Percentiles rank a stretch among this genome's conserved stretches.
phyloP scores from a whole-genome alignment of 2,113 vertebrate species.

The Meriones unguiculatus region DNA sequence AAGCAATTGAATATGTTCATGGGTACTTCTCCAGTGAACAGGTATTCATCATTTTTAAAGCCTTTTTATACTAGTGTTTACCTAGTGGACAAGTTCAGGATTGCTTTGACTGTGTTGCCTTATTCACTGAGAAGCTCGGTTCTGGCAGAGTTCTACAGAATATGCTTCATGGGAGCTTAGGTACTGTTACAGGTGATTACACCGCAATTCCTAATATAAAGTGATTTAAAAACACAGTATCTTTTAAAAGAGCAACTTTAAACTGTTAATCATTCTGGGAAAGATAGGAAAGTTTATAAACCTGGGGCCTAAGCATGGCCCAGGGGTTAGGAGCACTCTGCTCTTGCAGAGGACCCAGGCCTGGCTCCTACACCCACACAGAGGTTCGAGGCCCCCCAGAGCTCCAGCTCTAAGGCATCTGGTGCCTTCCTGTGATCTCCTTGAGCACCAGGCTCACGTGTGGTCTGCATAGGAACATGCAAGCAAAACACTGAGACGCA shows the following conservation, averaged over 20 bases:
- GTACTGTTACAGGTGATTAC: not conserved
- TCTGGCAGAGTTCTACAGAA: not conserved
- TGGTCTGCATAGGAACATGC: not conserved
- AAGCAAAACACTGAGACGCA: not conserved
- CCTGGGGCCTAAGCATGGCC: not conserved
- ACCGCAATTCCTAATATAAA: not conserved
- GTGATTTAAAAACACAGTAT: constrained; percentile 1
- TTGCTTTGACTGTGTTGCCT: constrained; percentile 8
- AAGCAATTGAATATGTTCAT: constrained; percentile 98
- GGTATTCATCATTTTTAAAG: constrained; percentile 86
- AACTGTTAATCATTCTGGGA: constrained; percentile 33
- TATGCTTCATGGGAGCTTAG: not conserved
- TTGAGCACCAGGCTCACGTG: not conserved
- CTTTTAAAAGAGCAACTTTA: not conserved
- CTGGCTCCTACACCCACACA: not conserved
- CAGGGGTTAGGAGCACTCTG: not conserved
- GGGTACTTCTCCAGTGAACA: constrained; percentile 99
- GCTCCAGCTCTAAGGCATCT: not conserved
- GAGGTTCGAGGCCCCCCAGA: no score
- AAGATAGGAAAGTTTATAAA: not conserved
- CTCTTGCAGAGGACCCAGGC: not conserved
- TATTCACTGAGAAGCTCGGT: constrained; percentile 2
- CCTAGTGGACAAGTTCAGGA: not conserved
- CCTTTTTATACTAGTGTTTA: not conserved
- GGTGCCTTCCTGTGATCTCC: not conserved